phyloP scores from a whole-genome alignment of 2,888 invertebrate species.

The Monochamus alternatus region DNA sequence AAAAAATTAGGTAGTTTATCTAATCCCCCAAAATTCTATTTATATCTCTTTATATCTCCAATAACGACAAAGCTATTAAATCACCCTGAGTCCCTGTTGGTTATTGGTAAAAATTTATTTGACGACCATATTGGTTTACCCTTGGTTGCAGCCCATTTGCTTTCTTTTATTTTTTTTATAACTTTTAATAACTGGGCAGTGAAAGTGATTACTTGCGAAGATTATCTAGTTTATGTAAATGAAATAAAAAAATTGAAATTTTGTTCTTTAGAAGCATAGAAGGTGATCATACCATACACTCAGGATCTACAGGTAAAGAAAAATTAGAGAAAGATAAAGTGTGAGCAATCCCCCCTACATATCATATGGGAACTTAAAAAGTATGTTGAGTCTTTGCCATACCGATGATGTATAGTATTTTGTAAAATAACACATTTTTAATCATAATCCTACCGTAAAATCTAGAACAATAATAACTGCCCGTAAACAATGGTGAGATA shows the following conservation, averaged over 20 bases:
- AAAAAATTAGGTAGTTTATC: too few species aligned
- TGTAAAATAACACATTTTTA: constrained; percentile 64
- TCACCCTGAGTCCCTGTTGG: too few species aligned
- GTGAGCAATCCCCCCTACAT: constrained; percentile 63
- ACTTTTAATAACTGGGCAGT: too few species aligned
- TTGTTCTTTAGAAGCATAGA: constrained; percentile 49
- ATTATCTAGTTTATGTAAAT: too few species aligned
- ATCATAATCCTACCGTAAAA: constrained; percentile 55
- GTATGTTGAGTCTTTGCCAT: constrained; percentile 62
- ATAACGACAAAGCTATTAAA: too few species aligned
- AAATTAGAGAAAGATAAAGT: constrained; percentile 54
- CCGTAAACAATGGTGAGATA: constrained; percentile 56
- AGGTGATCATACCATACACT: constrained; percentile 44
- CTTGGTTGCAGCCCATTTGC: too few species aligned
- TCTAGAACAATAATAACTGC: constrained; percentile 58
- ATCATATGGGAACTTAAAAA: constrained; percentile 64
- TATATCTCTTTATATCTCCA: too few species aligned
- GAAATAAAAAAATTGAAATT: background rate
- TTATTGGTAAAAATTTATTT: too few species aligned
- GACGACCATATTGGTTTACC: too few species aligned
- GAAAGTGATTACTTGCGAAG: background rate
- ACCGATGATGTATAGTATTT: constrained; percentile 64
- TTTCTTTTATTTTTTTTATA: too few species aligned
- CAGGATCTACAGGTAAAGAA: constrained; percentile 43
- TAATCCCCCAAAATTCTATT: too few species aligned